A percentile compares a stretch with the other conserved stretches of the same genome.
phyloP scores from a whole-genome alignment of 2,797 vertebrate species.

The Eupleurogrammus muticus region DNA sequence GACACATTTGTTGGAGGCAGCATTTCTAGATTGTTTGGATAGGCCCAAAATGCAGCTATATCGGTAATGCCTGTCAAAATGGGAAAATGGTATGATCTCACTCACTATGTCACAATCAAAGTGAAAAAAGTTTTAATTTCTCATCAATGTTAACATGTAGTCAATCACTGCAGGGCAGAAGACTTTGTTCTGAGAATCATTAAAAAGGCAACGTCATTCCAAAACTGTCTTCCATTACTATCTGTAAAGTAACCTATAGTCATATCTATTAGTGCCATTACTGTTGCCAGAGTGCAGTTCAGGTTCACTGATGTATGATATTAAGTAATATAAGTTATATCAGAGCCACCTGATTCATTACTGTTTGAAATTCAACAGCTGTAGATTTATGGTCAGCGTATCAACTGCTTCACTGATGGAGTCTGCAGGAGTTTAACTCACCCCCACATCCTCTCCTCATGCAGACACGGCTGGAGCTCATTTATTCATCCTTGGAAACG shows the following conservation, averaged over 20 bases:
- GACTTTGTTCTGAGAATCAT: conserved; percentile 1
- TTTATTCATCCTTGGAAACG: conserved; percentile 14
- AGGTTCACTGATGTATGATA: conserved; percentile 39
- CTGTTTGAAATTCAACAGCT: conserved; percentile 39
- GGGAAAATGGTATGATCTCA: too few relatives aligned
- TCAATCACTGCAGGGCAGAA: too few relatives aligned
- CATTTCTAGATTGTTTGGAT: too few relatives aligned
- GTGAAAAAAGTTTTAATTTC: too few relatives aligned
- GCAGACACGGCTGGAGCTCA: conserved; percentile 7
- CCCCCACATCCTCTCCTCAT: conserved; percentile 3
- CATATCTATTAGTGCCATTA: conserved; percentile 41
- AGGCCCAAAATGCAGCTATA: too few relatives aligned
- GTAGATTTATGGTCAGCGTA: conserved; percentile 21
- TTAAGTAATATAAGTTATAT: conserved; percentile 39
- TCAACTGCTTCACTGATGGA: conserved; percentile 28
- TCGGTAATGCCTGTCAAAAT: too few relatives aligned
- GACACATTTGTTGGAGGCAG: too few relatives aligned
- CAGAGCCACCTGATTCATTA: conserved; percentile 28
- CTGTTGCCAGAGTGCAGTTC: conserved; percentile 28
- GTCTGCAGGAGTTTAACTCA: conserved; percentile 13
- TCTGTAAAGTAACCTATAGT: conserved; percentile 20
- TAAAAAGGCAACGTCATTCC: conserved; percentile 26
- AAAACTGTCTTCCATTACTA: conserved; percentile 18
- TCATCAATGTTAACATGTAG: too few relatives aligned
- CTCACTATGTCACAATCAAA: too few relatives aligned